Evolutionary conservation across 2,797 vertebrate genomes (phyloP), one percentile per base, ranked within the genome.

Genomic region (Menidia menidia): DNA sequence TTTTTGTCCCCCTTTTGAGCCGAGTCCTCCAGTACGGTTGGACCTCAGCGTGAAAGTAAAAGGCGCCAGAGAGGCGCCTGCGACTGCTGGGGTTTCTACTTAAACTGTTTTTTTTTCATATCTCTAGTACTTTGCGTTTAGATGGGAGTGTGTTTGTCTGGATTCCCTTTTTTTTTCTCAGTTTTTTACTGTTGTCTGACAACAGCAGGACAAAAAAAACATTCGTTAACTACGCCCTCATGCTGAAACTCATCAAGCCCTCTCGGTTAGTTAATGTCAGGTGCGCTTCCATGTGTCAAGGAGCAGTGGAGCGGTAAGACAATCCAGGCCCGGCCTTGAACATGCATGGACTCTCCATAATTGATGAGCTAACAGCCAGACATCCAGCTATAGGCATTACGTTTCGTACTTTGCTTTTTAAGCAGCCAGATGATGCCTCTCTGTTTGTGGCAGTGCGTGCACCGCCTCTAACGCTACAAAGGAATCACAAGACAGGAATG

Each of bases 271-370:
- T 83, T 83, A 82, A 73, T 14, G 19, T 82, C 78, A 85, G 81
- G 78, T 80, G 73, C 74, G 63, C 63, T 73, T 68, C 72, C 75
- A 77, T 71, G 84, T 84, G 73, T 84, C 82, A 77, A 30, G 3
- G 68, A 71, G 71, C 77, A 75, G 63, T 68, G 69, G 74, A 83
- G 73, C 53, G 4, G 89, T 87, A 88, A 91, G 84, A 85, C 83
- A 86, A 89, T 86, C 83, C 50, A 53, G 64, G 68, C 75, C 66
- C 73, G 14, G 31, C 68, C 73, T 73, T 57, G 71, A 81, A 92
- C 88, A 89, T 84, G 79, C 83, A 67, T 80, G 64, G 74, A 60
- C 74, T 78, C 65, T 92, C 47, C 58, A 91, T 91, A 89, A 92
- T 92, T 83, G 71, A 91, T 87, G 71, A 83, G 44, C 76, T 41